These are phyloP conservation scores for Sorex maritimensis DNA, from an alignment of 2,797 vertebrate genomes.

Conservation along the genomic window DNA sequence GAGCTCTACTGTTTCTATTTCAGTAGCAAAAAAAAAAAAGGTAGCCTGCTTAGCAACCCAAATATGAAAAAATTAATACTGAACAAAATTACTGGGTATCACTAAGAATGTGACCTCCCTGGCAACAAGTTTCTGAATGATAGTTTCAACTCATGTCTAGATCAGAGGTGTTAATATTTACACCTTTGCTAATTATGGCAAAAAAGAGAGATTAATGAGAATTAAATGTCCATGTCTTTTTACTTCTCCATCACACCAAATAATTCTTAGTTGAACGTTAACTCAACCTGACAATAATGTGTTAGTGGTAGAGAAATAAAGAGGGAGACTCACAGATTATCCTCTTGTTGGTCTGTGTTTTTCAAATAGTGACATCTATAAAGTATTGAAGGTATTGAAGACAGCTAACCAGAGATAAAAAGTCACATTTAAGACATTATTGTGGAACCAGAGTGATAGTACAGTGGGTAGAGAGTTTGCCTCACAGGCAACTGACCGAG, in stretches of 20 bases:
- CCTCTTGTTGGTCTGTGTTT: slow-evolving; percentile 47
- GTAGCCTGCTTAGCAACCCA: slow-evolving; percentile 76
- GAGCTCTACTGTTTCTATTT: slow-evolving; percentile 60
- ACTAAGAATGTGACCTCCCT: slow-evolving; percentile 82
- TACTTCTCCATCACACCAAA: slow-evolving; percentile 85
- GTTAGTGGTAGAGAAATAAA: neutral
- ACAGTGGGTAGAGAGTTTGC: too few relatives aligned
- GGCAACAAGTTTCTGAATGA: slow-evolving; percentile 87
- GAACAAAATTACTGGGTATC: slow-evolving; percentile 79
- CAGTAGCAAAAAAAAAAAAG: slow-evolving; percentile 57
- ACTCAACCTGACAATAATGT: slow-evolving; percentile 82
- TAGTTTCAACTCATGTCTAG: slow-evolving; percentile 87
- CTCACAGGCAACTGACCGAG: too few relatives aligned
- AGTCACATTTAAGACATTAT: neutral
- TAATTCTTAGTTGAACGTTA: slow-evolving; percentile 87
- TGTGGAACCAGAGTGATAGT: too few relatives aligned
- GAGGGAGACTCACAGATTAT: slow-evolving; percentile 16
- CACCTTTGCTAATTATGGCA: slow-evolving; percentile 90
- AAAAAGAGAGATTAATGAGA: slow-evolving; percentile 90
- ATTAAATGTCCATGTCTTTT: slow-evolving; percentile 87
- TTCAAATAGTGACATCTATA: slow-evolving; percentile 62
- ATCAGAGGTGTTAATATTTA: slow-evolving; percentile 91
- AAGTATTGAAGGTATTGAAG: neutral
- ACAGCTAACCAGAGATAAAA: slow-evolving; percentile 53
- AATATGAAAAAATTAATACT: slow-evolving; percentile 84